A percentile compares a stretch with the other conserved stretches of the same genome.
phyloP scores from a whole-genome alignment of 2,797 vertebrate species.

The Etheostoma nigrum region DNA sequence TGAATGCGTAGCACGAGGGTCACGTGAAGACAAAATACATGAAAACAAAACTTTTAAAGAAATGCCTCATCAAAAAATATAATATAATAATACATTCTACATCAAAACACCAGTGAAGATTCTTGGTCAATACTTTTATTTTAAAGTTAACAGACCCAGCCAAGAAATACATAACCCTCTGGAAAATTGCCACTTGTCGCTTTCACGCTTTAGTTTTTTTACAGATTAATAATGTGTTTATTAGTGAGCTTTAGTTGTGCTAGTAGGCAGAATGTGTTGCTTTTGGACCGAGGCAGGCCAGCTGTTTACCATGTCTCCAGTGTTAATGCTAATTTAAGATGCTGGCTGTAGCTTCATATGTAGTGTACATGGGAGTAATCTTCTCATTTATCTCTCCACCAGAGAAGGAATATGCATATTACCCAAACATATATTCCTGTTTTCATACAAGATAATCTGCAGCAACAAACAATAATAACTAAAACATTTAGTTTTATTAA shows the following conservation, averaged over 20 bases:
- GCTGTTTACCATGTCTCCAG: not conserved
- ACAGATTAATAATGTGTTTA: not conserved
- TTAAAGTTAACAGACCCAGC: not conserved
- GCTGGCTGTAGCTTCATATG: not conserved
- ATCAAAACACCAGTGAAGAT: not conserved
- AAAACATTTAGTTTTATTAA: slow-evolving; percentile 63
- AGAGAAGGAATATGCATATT: not conserved
- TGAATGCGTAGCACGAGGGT: not conserved
- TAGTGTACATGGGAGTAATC: not conserved
- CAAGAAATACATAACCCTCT: not conserved
- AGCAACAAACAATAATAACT: slow-evolving; percentile 29
- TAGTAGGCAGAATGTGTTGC: not conserved
- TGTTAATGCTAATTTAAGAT: too few species aligned
- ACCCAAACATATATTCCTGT: not conserved
- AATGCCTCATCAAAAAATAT: not conserved
- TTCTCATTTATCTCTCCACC: not conserved
- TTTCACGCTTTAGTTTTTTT: not conserved
- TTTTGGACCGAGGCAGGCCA: not conserved
- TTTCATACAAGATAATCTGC: slow-evolving; percentile 7
- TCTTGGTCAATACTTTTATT: not conserved
- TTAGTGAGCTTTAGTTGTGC: not conserved
- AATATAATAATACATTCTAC: not conserved
- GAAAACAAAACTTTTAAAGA: not conserved
- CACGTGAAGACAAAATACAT: not conserved
- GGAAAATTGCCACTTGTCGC: not conserved